Base-by-base conservation (phyloP, 2,113 vertebrate genomes). In the Lutjanus erythropterus region DNA sequence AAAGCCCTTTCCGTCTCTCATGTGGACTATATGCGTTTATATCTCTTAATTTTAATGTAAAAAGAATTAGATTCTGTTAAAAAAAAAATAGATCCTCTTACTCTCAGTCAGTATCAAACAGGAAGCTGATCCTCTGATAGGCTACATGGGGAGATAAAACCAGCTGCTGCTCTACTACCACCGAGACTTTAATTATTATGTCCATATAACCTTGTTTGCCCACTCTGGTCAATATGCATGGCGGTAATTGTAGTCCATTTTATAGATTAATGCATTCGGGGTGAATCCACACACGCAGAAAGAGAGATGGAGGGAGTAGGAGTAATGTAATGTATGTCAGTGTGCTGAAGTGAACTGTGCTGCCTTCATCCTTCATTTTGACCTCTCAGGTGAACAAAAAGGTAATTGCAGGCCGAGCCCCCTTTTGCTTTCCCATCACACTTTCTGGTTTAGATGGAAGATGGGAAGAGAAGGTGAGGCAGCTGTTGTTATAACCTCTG, bases 151-250 rank as follows among this genome's bases (percentile, higher is more conserved):
- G 19, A 71, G 74, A 82, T 80, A 49, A 80, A 68, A 74, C 29
- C 85, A 71, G 73, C 83, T 71, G 71, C 73, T 73, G 42, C 79
- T 81, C 42, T 15, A 47, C 68, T 59, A n/a, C 50, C 44, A n/a
- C 50, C 44, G 18, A 68, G 53, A 78, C 69, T 74, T 86, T 75
- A 68, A 88, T 86, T 77, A 74, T 86, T 71, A 46, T 79, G 84
- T 88, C 81, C 79, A 42, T 85, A 50, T 92, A 91, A 89, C 91
- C 89, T 91, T 92, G 90, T 89, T 90, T 86, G 72, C 75, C 41
- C 73, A 39, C 75, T 83, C 77, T 83, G 88, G 78, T 87, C 82
- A 86, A 86, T 84, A 83, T 82, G 81, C 68, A 87, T 75, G 84
- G 52, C 62, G 83, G 83, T 81, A 81, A 83, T 67, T 90, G 89